phyloP scores from a whole-genome alignment of 1,140 invertebrate genomes.

The Venturia canescens region DNA sequence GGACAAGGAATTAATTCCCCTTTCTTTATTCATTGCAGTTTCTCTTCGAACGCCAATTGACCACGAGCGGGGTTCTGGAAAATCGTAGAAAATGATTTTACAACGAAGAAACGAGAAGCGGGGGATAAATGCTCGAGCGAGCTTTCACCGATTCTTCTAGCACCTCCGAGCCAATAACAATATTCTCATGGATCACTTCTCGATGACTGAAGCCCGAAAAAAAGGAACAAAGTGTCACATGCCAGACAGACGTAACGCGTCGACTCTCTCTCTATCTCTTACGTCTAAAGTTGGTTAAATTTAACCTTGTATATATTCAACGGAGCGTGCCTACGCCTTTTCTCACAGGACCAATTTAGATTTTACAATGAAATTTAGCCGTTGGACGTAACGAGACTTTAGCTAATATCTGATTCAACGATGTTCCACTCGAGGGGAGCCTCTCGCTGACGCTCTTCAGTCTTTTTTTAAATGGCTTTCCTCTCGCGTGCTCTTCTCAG shows the following conservation, averaged over 20 bases:
- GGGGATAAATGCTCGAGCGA: too few species aligned
- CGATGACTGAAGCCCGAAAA: background rate
- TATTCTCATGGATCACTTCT: conserved; percentile 12
- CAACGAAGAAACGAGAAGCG: too few species aligned
- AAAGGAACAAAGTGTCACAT: conserved; percentile 7
- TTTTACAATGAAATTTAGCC: conserved; percentile 38
- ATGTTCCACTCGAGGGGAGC: background rate
- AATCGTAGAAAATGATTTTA: background rate
- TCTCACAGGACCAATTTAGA: conserved; percentile 35
- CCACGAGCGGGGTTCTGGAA: too few species aligned
- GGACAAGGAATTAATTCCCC: background rate
- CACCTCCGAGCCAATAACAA: background rate
- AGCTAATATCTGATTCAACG: background rate
- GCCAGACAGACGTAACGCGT: conserved; percentile 1
- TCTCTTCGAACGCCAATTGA: too few species aligned
- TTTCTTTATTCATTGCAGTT: background rate
- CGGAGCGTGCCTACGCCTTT: conserved; percentile 39
- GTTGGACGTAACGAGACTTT: conserved; percentile 15
- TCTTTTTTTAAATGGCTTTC: background rate
- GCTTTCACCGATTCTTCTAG: too few species aligned
- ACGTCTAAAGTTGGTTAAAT: conserved; percentile 35
- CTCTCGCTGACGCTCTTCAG: background rate
- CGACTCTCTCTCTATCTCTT: conserved; percentile 9
- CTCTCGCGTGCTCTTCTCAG: background rate
- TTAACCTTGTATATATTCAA: conserved; percentile 50